Base-by-base conservation (phyloP, 2,113 vertebrate genomes). In the Anoura caudifer region DNA sequence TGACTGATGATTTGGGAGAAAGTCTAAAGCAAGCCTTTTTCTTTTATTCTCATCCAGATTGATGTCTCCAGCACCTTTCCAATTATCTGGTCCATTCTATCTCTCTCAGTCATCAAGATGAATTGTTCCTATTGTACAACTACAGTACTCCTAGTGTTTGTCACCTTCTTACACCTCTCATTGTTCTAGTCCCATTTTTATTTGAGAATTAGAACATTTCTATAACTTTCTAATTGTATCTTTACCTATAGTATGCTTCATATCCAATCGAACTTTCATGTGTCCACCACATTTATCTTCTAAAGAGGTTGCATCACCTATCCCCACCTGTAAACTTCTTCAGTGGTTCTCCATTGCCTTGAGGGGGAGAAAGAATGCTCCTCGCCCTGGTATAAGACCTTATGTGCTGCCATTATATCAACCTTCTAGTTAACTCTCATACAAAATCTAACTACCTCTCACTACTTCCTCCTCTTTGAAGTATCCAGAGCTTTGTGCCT, bases 271-370 rank as follows among this genome's bases (percentile, higher is more conserved):
- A 22, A 56, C 26, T 63, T 45, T 26, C 3, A 43, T n/a, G 54
- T 52, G 82, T 77, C 45, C 17, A 47, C 3, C 70, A 76, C 45
- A 50, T 73, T 91, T 87, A 77, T 79, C 47, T 87, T 92, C 14
- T 65, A 33, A 81, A 67, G 24, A 79, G 6, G 36, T 38, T 52
- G n/a, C 65, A 31, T 83, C 19, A 31, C 12, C 22, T 15, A n/a
- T 52, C 52, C 1, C 13, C 11, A 20, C 28, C 15, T 67, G 38
- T 43, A 81, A 85, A 90, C 50, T 7, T 94, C 26, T 70, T 31
- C n/a, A 17, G 10, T 54, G 28, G 14, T 38, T 79, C 12, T n/a
- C 2, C 24, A 65, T 36, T 84, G 17, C 8, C 15, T 76, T 47
- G 2, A 63, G n/a, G 5, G 1, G 20, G 4, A 38, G 63, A 36